These are phyloP conservation scores for Perodicticus potto DNA, from an alignment of 2,797 vertebrate species.

Conservation along the genomic window DNA sequence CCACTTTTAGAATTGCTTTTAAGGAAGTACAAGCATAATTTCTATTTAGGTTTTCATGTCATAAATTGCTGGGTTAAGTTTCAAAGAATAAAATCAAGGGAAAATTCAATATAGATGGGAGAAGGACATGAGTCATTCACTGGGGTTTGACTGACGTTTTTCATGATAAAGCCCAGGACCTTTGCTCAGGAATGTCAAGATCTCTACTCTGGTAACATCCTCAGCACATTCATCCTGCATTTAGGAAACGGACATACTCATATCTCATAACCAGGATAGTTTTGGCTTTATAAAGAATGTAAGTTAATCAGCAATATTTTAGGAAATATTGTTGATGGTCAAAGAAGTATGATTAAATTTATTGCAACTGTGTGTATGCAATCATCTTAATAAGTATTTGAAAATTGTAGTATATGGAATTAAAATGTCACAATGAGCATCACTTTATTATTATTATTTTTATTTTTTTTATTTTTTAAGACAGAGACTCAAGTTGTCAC, in stretches of 20 bases:
- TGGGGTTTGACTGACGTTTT: background rate
- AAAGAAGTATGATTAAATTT: background rate
- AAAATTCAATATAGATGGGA: constrained; percentile 6
- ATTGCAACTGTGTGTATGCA: background rate
- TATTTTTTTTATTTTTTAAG: too few species aligned
- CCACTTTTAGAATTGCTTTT: background rate
- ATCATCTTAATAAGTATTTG: constrained; percentile 41
- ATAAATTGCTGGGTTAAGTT: background rate
- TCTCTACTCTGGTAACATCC: background rate
- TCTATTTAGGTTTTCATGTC: background rate
- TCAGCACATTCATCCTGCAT: background rate
- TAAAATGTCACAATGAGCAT: constrained; percentile 57
- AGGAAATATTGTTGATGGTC: background rate
- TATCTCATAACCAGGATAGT: background rate
- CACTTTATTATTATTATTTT: too few species aligned
- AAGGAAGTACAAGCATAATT: background rate
- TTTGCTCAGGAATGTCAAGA: background rate
- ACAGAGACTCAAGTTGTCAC: too few species aligned
- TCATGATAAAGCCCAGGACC: background rate
- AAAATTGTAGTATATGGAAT: constrained; percentile 59
- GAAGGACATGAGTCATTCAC: background rate
- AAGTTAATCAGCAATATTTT: background rate
- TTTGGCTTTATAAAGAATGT: background rate
- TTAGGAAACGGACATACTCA: background rate
- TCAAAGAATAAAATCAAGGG: background rate